Base-by-base conservation (phyloP, 2,113 vertebrate genomes). In the Desmodus rotundus region DNA sequence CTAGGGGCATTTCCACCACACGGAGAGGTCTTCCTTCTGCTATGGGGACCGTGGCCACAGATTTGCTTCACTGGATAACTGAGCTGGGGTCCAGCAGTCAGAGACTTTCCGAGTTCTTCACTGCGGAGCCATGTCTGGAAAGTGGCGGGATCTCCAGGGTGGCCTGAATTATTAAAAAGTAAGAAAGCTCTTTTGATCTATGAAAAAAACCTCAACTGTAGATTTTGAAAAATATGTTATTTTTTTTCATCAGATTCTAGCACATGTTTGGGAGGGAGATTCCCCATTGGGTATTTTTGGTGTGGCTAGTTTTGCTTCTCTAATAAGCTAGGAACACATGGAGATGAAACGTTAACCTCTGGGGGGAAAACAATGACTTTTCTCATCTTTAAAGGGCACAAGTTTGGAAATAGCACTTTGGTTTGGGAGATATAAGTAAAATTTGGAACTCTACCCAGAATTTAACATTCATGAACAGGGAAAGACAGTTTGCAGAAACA, bases 81-180 rank as follows among this genome's bases (percentile, higher is more conserved):
- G 50, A 58, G 50, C 47, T 87, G 43, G 70, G 89, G 74, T 3
- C 10, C 5, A 58, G 43, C 24, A 43, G 41, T 38, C 22, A n/a
- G 89, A 13, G 54, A 86, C 74, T 93, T 97, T 83, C n/a, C 12
- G 77, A 31, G 33, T 61, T 93, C 91, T 82, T 94, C 47, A 36
- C 36, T 91, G 77, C 41, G 87, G 56, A 92, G 83, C 65, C 82
- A 33, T 72, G 43, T 82, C 28, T 94, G 68, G 43, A 87, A 84
- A 95, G 85, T 74, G 61, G 82, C 41, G 84, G 52, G 58, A 67
- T 94, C 81, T 24, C 89, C 61, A 94, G 63, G 91, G 82, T 93
- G 95, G 90, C 54, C 68, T 92, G 89, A 94, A 96, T 96, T 96
- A 94, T 92, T 94, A 95, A 95, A 93, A 77, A 91, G 58, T 76